These are phyloP conservation scores for Melikaiella ostensackeni DNA, from an alignment of 2,888 invertebrate species.

Conservation along the genomic window DNA sequence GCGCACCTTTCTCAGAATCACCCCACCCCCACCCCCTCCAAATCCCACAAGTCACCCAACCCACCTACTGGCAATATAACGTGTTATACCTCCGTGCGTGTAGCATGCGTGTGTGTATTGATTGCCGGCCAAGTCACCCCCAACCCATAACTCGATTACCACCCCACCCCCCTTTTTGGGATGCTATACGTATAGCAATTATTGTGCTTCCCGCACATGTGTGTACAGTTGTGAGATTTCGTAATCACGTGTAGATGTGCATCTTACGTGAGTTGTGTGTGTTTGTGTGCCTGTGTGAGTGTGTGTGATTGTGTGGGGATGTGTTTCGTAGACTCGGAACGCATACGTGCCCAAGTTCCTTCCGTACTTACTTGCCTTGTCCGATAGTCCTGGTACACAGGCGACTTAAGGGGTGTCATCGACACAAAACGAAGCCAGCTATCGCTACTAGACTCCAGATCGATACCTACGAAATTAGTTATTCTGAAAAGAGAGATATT, in stretches of 20 bases:
- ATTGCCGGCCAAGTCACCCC: slow-evolving; percentile 73
- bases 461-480: slow-evolving; percentile 30
- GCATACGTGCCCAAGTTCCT: slow-evolving; percentile 64
- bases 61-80: not conserved
- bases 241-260: slow-evolving; percentile 60
- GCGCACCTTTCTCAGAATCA: slow-evolving; percentile 32
- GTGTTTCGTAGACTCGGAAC: slow-evolving; percentile 40
- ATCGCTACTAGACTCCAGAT: slow-evolving; percentile 4
- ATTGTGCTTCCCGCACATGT: slow-evolving; percentile 72
- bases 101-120: slow-evolving; percentile 71
- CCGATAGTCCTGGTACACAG: slow-evolving; percentile 64
- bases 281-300: slow-evolving; percentile 43
- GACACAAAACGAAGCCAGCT: slow-evolving; percentile 35
- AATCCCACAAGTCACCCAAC: not conserved
- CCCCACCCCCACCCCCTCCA: slow-evolving; percentile 38
- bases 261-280: slow-evolving; percentile 46
- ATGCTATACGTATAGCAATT: slow-evolving; percentile 70
- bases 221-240: slow-evolving; percentile 73
- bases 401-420: slow-evolving; percentile 73
- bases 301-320: slow-evolving; percentile 43
- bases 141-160: slow-evolving; percentile 52
- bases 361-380: slow-evolving; percentile 64
- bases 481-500: slow-evolving; percentile 32
- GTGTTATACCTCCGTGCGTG: slow-evolving; percentile 38
- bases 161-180: slow-evolving; percentile 46